Evolutionary conservation across 2,113 vertebrate species (phyloP), one percentile per base, ranked within the genome.

Genomic region (Nerophis ophidion): DNA sequence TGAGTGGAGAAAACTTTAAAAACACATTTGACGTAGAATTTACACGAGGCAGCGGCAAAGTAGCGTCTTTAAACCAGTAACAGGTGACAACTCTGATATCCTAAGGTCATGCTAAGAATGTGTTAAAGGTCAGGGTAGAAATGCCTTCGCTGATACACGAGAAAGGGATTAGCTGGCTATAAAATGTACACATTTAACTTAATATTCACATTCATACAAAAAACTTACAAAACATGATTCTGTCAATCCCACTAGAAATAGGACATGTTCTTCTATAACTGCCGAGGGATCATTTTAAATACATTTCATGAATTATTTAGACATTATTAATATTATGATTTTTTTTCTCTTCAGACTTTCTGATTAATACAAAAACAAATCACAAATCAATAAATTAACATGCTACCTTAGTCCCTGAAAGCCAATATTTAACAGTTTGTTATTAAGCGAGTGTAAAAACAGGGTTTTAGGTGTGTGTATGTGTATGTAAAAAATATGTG

Each of bases 371-470:
- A 76, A 67, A 71, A 79, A 26, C 26, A 26, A 26, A 77, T 89
- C 71, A 77, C 60, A 88, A 93, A 90, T 97, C 92, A 98, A 98
- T 98, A 98, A 98, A 97, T 98, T 97, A 98, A 96, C 84, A 91
- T 91, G 91, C 93, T 92, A 94, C 90, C 91, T 93, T 93, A 91
- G 92, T 97, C 94, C 94, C 93, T 97, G 94, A 97, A 95, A 94
- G 93, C 89, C 93, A 93, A 93, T 89, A 89, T 91, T 91, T 87
- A 65, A 91, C 92, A 16, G 6, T 92, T 88, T 86, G 80, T 87
- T 82, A 86, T 71, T 84, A 80, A 81, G 64, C 79, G 74, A 84
- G 75, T 80, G 75, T 71, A 72, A 44, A 83, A 54, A 79, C 84
- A 82, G 64, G 77, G 73, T 60, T 78, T 13, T 65, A 56, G 65